Evolutionary conservation across 1,140 invertebrate genomes (phyloP).

Genomic region (Popillia japonica): DNA sequence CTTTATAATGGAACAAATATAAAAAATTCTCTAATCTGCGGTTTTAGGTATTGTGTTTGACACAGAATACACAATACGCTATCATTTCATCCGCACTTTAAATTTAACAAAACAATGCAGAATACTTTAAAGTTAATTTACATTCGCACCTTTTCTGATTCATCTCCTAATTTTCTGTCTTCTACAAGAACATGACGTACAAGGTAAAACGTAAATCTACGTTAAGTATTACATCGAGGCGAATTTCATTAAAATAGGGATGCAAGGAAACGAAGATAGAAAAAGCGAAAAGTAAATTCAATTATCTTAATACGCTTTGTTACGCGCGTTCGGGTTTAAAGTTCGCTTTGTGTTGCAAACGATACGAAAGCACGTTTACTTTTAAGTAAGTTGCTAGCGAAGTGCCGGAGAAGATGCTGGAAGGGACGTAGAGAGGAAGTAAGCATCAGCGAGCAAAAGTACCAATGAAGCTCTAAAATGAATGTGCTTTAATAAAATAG

Average conservation of each 20-base stretch:
- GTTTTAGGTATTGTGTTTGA: no score
- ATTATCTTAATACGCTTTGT: conserved; percentile 16
- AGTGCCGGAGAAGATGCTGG: no score
- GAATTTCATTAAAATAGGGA: background rate
- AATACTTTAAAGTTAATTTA: no score
- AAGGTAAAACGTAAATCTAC: background rate
- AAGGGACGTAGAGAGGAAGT: background rate
- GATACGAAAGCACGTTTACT: background rate
- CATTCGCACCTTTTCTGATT: no score
- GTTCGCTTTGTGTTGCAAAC: conserved; percentile 16
- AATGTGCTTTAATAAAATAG: conserved; percentile 12
- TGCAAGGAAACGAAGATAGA: background rate
- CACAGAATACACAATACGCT: no score
- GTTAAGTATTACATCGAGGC: background rate
- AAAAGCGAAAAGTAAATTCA: conserved; percentile 31
- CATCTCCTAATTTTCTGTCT: no score
- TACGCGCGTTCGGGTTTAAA: conserved; percentile 4
- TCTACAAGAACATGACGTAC: no score
- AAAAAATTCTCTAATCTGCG: no score
- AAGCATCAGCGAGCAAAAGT: background rate
- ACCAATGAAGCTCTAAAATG: conserved; percentile 19
- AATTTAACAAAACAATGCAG: no score
- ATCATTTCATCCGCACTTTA: no score
- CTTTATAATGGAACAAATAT: no score
- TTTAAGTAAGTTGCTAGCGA: conserved; percentile 8